Conservation (phyloP, 53 echinoderm and acorn worm species). For the Paracentrotus lividus region DNA sequence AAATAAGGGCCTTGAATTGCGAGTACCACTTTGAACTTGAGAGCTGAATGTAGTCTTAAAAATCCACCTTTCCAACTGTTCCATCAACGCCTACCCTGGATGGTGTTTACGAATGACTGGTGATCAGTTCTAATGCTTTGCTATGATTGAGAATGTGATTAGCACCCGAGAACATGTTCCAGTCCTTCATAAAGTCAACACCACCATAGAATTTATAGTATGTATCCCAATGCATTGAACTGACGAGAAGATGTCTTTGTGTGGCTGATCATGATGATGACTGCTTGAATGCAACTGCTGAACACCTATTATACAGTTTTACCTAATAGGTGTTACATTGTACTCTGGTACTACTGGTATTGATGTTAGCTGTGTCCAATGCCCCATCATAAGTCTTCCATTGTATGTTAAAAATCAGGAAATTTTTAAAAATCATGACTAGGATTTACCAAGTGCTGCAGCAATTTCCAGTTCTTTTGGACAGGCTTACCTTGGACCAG, state of each 20-base stretch:
- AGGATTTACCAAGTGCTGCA: background rate
- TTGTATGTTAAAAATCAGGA: background rate
- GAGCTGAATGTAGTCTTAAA: conserved; percentile 34
- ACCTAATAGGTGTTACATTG: background rate
- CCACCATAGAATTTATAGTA: no score
- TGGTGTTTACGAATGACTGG: no score
- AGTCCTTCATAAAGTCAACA: no score
- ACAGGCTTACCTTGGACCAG: background rate
- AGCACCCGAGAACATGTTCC: no score
- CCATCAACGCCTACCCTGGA: background rate
- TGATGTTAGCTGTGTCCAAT: background rate
- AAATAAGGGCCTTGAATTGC: background rate
- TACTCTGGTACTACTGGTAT: background rate
- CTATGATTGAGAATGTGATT: no score
- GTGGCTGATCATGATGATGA: background rate
- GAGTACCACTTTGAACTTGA: background rate
- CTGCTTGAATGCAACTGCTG: background rate
- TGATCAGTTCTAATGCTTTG: background rate
- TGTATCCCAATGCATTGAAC: no score
- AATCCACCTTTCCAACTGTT: conserved; percentile 1
- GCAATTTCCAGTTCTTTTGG: background rate
- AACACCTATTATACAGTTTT: background rate
- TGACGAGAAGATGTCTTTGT: background rate
- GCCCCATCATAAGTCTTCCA: background rate
- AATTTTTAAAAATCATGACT: background rate